phyloP scores from a whole-genome alignment of 2,113 vertebrate species.

The Oplegnathus fasciatus region DNA sequence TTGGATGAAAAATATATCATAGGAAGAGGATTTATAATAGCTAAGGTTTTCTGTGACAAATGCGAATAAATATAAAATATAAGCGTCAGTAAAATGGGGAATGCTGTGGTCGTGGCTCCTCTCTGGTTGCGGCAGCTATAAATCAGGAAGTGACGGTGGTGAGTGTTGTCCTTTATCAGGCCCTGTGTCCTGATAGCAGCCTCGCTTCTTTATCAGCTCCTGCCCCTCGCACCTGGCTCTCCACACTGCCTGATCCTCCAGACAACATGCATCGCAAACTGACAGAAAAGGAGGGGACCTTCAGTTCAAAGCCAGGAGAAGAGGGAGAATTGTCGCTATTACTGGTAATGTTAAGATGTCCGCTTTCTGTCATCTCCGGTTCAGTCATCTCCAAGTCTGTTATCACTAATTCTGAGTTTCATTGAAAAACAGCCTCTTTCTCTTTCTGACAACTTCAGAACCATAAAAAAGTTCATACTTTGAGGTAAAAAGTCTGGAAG shows the following conservation, averaged over 20 bases:
- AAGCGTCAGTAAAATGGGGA: conserved; percentile 33
- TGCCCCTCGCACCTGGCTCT: conserved; percentile 70
- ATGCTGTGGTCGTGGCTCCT: conserved; percentile 23
- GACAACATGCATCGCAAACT: conserved; percentile 54
- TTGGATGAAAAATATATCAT: neutral
- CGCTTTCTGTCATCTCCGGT: conserved; percentile 39
- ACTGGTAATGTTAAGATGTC: conserved; percentile 46
- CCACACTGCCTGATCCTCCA: conserved; percentile 64
- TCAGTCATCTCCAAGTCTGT: conserved; percentile 34
- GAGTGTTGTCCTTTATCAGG: conserved; percentile 77
- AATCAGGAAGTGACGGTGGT: conserved; percentile 69
- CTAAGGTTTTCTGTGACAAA: conserved; percentile 22
- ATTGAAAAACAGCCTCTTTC: conserved; percentile 1
- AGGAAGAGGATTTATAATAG: neutral
- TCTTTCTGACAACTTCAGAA: conserved; percentile 17
- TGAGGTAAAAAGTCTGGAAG: conserved; percentile 20
- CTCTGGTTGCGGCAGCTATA: conserved; percentile 57
- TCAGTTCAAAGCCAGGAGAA: conserved; percentile 53
- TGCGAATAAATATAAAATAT: conserved; percentile 49
- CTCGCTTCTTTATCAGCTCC: conserved; percentile 76
- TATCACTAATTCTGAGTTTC: conserved; percentile 32
- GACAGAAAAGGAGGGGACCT: conserved; percentile 36
- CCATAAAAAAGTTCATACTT: conserved; percentile 19
- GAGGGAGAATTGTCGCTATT: conserved; percentile 39
- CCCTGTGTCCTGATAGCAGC: conserved; percentile 71